Base-by-base conservation (phyloP, 2,113 vertebrate genomes). In the Lepidothrix coronata region DNA sequence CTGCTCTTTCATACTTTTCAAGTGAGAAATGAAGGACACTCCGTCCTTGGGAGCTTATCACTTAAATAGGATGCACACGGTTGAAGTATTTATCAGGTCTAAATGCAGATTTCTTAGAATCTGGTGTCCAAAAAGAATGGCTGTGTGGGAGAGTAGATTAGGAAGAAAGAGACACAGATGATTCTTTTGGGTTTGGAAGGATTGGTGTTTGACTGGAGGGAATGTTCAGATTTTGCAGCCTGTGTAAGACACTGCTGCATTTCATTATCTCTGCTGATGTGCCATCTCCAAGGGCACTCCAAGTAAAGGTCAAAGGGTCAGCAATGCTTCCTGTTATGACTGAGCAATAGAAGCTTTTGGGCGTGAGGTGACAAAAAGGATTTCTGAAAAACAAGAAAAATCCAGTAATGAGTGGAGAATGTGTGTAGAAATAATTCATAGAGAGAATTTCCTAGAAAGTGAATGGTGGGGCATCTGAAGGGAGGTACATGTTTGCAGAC, bases 71-170 rank as follows among this genome's bases (percentile, higher is more conserved):
- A 54, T 48, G 67, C 85, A 41, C 77, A 70, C 43, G 55, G 27
- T 22, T 91, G 87, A 95, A 93, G 85, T 89, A 91, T 76, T 90
- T 85, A 87, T 70, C 23, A 18, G 44, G 43, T n/a, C 88, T 90
- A 71, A 87, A 11, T 12, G 65, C 12, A 80, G 48, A 59, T 83
- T 80, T 93, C 44, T 67, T 70, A 68, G 57, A 76, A 65, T n/a
- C 9, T 61, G 23, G 57, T 37, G 51, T 85, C 46, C 43, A 14
- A 27, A 79, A 88, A 41, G 67, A 79, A 58, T 19, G 21, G 28
- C 54, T 54, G 1, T 2, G 8, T 83, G 39, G 77, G 30, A 43
- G 35, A 91, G 21, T 17, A 89, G 48, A 48, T 88, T 44, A 66
- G 41, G 41, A 85, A 37, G 35, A 78, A 87, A n/a, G 41, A 72